Conservation (phyloP, 2,113 vertebrate species). For the Crotalus tigris region DNA sequence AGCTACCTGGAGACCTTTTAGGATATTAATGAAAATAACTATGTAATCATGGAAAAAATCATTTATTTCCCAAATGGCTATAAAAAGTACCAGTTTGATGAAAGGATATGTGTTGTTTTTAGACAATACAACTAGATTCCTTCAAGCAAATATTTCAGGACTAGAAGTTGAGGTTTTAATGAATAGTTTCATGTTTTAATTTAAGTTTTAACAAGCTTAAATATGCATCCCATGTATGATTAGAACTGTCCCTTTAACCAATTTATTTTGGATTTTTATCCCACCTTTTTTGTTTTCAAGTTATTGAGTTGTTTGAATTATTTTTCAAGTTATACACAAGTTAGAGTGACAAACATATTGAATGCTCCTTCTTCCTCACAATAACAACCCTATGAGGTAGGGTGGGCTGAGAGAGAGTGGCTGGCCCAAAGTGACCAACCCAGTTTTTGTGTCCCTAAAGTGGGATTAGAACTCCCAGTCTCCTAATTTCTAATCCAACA, state of each 20-base stretch:
- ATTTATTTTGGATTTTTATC: constrained; percentile 18
- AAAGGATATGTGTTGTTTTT: constrained; percentile 44
- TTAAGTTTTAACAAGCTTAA: constrained; percentile 41
- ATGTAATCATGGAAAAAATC: background rate
- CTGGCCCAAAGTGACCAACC: background rate
- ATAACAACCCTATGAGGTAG: background rate
- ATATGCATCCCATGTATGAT: constrained; percentile 22
- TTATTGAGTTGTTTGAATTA: background rate
- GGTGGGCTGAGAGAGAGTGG: background rate
- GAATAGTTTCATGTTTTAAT: constrained; percentile 50
- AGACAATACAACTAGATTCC: constrained; percentile 49
- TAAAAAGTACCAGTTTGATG: background rate
- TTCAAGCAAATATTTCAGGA: constrained; percentile 48
- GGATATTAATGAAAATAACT: background rate
- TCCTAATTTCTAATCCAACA: background rate
- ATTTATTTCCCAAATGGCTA: rapidly evolving
- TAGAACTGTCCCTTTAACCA: constrained; percentile 19
- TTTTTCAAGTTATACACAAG: background rate
- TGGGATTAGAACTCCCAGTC: background rate
- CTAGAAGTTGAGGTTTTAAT: constrained; percentile 43
- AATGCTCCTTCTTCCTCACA: background rate
- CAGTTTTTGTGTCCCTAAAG: background rate
- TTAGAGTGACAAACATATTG: background rate
- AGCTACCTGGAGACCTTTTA: constrained; percentile 4
- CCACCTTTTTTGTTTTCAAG: background rate